Conservation (phyloP, 2,888 invertebrate species). For the Macrophya alboannulata region DNA sequence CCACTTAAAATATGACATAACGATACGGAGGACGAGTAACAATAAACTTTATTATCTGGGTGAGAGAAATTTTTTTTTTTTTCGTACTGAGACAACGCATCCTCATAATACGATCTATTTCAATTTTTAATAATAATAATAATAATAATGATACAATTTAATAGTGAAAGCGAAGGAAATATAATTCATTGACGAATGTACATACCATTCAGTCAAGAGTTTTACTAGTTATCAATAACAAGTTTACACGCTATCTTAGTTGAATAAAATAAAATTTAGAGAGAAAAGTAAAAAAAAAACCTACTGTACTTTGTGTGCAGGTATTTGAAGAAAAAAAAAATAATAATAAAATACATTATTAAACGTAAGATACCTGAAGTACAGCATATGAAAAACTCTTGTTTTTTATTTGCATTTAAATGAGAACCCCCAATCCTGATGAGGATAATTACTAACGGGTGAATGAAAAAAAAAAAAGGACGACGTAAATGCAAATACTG, state of each 20-base stretch:
- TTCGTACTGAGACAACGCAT: not conserved
- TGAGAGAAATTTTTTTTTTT: not conserved
- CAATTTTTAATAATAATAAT: not conserved
- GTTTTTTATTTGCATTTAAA: conserved; percentile 48
- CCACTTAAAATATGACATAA: not conserved
- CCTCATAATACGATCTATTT: conserved; percentile 6
- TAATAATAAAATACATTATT: conserved; percentile 9
- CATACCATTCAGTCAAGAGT: conserved; percentile 78
- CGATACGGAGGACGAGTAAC: not conserved
- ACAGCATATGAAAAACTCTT: conserved; percentile 37
- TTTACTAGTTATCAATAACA: conserved; percentile 73
- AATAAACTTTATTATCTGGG: not conserved
- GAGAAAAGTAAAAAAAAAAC: conserved; percentile 57
- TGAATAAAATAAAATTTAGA: conserved; percentile 60
- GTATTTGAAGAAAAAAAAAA: conserved; percentile 31
- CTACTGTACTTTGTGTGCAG: conserved; percentile 60
- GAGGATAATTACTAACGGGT: conserved; percentile 24
- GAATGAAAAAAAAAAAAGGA: not conserved
- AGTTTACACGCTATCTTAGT: conserved; percentile 73
- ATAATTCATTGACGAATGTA: conserved; percentile 74
- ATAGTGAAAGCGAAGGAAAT: conserved; percentile 54
- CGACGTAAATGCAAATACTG: conserved; percentile 21
- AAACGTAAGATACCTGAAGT: conserved; percentile 48
- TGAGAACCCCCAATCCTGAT: conserved; percentile 39
- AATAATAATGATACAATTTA: conserved; percentile 29